Conservation (phyloP, 2,113 vertebrate genomes). For the Zosterops borbonicus region DNA sequence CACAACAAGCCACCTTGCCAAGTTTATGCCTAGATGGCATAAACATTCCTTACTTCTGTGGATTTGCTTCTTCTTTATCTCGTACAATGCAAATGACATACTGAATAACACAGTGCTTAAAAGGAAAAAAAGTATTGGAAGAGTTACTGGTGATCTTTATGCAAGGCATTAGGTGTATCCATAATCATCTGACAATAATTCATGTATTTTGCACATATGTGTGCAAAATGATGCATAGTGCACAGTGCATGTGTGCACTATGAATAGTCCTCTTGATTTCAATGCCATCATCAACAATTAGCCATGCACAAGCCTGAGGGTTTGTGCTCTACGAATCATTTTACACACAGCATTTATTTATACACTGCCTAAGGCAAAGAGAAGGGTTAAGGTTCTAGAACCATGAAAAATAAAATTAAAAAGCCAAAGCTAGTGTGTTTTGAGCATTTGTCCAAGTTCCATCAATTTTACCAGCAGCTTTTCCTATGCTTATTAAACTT, state of each 20-base stretch:
- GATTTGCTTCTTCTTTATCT: background rate
- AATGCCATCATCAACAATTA: background rate
- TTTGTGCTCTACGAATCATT: background rate
- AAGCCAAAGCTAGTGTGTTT: background rate
- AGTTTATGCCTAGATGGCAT: background rate
- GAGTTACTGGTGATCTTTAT: background rate
- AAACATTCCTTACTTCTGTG: background rate
- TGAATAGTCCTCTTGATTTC: background rate
- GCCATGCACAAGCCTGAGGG: rapidly evolving
- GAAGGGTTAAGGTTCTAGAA: background rate
- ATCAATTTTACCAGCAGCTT: background rate
- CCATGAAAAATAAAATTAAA: background rate
- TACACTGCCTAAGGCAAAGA: background rate
- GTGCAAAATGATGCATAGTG: background rate
- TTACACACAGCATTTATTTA: background rate
- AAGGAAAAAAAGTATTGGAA: background rate
- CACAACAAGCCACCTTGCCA: background rate
- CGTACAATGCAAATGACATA: background rate
- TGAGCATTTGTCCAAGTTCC: background rate
- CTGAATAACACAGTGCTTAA: background rate
- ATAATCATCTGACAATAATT: background rate
- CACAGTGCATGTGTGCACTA: background rate
- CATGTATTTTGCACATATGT: background rate
- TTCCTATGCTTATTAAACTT: background rate
- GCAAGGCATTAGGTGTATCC: background rate